Conservation (phyloP, 2,113 vertebrate genomes). For the Proterorhinus semilunaris region DNA sequence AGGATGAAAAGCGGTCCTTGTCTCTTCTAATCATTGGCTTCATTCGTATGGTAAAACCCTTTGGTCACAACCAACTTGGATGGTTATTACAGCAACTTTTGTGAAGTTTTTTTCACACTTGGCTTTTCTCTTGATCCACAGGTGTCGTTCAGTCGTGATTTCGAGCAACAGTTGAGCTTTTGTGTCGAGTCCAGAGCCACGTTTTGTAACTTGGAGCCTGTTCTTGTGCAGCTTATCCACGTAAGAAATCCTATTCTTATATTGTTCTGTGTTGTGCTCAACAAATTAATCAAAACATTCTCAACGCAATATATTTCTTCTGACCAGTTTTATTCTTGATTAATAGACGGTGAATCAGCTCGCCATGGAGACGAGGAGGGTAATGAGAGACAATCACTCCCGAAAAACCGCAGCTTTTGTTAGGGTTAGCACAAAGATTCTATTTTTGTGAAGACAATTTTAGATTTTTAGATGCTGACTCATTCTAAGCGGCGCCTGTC, state of each 20-base stretch:
- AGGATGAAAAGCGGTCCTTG: conserved; percentile 91
- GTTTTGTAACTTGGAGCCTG: conserved; percentile 95
- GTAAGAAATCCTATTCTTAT: conserved; percentile 73
- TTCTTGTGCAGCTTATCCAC: conserved; percentile 92
- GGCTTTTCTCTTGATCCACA: conserved; percentile 37
- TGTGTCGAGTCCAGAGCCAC: conserved; percentile 94
- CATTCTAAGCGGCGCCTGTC: neutral
- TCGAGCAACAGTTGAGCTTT: conserved; percentile 97
- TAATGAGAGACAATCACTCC: conserved; percentile 95
- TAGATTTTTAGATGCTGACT: neutral
- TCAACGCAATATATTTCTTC: neutral
- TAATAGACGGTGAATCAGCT: conserved; percentile 90
- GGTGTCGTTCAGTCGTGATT: conserved; percentile 97
- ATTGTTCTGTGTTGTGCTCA: too few relatives aligned
- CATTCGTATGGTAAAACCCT: conserved; percentile 88
- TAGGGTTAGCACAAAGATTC: conserved; percentile 76
- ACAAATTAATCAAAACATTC: too few relatives aligned
- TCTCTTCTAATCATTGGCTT: conserved; percentile 92
- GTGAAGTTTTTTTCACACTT: neutral
- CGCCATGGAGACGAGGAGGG: conserved; percentile 92
- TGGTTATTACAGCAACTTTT: neutral
- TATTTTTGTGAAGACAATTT: neutral
- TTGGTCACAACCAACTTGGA: neutral
- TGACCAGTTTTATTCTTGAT: neutral
- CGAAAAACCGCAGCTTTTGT: conserved; percentile 95